These are phyloP conservation scores for Aldrovandia affinis DNA, from an alignment of 2,797 vertebrate species.

Conservation along the genomic window DNA sequence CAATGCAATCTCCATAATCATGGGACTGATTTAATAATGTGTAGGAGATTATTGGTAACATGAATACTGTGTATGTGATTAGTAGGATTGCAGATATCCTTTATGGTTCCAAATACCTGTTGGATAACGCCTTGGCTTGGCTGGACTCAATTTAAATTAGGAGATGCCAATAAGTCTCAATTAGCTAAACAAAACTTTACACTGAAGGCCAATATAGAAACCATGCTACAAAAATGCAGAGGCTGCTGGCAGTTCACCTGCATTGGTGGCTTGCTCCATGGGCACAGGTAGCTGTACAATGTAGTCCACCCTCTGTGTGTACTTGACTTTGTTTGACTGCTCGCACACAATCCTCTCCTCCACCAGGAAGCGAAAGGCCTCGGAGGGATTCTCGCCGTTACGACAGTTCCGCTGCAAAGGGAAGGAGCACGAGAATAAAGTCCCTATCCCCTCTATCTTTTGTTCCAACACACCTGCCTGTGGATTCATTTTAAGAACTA, in stretches of 20 bases:
- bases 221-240: constrained; percentile 33
- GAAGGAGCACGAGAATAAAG: background rate
- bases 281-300: constrained; percentile 96
- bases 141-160: background rate
- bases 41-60: no score
- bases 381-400: constrained; percentile 91
- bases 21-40: no score
- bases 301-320: constrained; percentile 97
- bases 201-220: background rate
- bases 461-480: background rate
- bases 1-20: no score
- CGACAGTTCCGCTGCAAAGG: constrained; percentile 90
- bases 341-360: constrained; percentile 97
- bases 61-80: no score
- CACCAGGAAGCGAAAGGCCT: constrained; percentile 96
- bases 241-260: constrained; percentile 83
- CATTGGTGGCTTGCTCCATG: constrained; percentile 96
- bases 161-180: background rate
- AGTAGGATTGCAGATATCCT: no score
- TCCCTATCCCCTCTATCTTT: background rate
- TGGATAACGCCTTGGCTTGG: no score
- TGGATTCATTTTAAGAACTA: background rate
- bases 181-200: background rate
- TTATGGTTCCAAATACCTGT: no score
- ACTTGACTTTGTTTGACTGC: constrained; percentile 95